A percentile compares a stretch with the other conserved stretches of the same genome.
phyloP scores from a whole-genome alignment of 2,888 invertebrate species.

The Dynastes tityus region DNA sequence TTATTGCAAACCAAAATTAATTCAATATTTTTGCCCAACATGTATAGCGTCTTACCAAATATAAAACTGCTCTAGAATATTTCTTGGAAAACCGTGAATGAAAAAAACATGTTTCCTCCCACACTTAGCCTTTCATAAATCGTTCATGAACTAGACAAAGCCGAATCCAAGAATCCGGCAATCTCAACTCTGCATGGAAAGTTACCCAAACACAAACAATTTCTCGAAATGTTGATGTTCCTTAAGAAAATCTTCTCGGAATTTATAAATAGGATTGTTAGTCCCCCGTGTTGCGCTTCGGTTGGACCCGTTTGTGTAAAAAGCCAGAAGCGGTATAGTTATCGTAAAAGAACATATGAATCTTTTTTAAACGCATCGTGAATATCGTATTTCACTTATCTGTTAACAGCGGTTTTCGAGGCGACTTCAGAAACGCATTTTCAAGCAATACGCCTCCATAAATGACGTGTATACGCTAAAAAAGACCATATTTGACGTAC shows the following conservation, averaged over 20 bases:
- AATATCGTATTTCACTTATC: conserved; percentile 42
- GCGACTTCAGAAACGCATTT: not conserved
- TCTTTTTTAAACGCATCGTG: conserved; percentile 32
- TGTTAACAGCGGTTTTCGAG: conserved; percentile 28
- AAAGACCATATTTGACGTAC: not conserved
- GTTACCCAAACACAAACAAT: conserved; percentile 7
- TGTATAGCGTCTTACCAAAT: too few relatives aligned
- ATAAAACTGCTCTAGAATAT: too few relatives aligned
- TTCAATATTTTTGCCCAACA: too few relatives aligned
- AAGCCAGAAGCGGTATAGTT: conserved; percentile 31
- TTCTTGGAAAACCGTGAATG: too few relatives aligned
- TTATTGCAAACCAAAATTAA: too few relatives aligned
- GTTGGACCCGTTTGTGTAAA: conserved; percentile 8
- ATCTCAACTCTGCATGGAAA: not conserved
- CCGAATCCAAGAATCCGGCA: too few relatives aligned
- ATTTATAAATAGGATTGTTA: conserved; percentile 44
- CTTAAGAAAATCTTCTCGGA: conserved; percentile 31
- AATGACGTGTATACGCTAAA: not conserved
- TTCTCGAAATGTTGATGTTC: conserved; percentile 15
- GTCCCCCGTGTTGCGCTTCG: conserved; percentile 29
- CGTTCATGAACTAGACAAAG: not conserved
- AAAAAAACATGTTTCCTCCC: too few relatives aligned
- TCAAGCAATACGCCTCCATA: conserved; percentile 2
- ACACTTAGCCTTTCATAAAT: not conserved
- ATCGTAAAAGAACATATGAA: conserved; percentile 45